Evolutionary conservation across 2,113 vertebrate genomes (phyloP).

Genomic region (Chinchilla lanigera): DNA sequence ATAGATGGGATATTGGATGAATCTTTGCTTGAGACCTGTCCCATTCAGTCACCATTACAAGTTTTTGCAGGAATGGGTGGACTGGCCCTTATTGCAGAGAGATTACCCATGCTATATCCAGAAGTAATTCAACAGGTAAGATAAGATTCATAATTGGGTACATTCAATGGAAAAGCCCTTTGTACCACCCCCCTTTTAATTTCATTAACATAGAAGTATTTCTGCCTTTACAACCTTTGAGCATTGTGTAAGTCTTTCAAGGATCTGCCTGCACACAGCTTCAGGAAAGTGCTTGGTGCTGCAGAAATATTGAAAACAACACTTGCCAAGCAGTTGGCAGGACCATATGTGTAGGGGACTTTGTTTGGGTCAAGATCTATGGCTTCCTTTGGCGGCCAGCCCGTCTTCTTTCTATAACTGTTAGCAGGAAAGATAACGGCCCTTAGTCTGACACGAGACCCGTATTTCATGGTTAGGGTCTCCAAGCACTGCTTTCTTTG

Average conservation of each 20-base stretch:
- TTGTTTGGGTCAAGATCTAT: slow-evolving; percentile 99
- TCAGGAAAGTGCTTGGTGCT: background rate
- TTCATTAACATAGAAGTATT: background rate
- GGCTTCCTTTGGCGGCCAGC: slow-evolving; percentile 99
- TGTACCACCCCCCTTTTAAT: background rate
- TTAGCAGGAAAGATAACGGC: slow-evolving; percentile 95
- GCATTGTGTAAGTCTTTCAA: background rate
- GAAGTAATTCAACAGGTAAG: slow-evolving; percentile 99
- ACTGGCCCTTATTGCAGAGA: slow-evolving; percentile 97
- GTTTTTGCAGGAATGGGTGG: slow-evolving; percentile 99
- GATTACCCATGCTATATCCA: slow-evolving; percentile 98
- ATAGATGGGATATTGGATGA: slow-evolving; percentile 95
- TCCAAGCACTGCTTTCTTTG: slow-evolving; percentile 97
- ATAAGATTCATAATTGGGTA: slow-evolving; percentile 41
- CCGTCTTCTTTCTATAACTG: slow-evolving; percentile 94
- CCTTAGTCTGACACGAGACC: slow-evolving; percentile 96
- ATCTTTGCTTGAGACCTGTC: slow-evolving; percentile 95
- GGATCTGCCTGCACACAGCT: background rate
- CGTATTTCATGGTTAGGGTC: slow-evolving; percentile 98
- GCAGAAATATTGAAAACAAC: background rate
- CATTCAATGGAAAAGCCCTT: background rate
- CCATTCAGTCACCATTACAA: slow-evolving; percentile 98
- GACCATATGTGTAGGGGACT: slow-evolving; percentile 97
- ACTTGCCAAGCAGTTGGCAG: slow-evolving; percentile 90
- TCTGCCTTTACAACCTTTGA: background rate